Conservation (phyloP, 2,888 invertebrate genomes). For the Chaitophorus viminalis region DNA sequence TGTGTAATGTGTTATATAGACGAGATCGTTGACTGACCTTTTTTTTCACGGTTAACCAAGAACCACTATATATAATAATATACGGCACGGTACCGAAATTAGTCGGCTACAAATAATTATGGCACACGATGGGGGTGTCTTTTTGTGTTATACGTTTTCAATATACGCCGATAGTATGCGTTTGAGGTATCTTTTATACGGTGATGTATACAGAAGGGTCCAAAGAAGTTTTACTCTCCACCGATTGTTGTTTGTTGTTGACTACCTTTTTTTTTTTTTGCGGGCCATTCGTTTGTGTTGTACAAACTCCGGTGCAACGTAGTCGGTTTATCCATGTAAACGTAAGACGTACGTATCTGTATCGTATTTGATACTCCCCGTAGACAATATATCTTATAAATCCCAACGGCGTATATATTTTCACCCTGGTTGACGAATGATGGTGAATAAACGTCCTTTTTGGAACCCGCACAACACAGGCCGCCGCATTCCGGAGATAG, state of each 20-base stretch:
- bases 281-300: no score
- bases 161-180: neutral
- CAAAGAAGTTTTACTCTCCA: no score
- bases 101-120: slow-evolving; percentile 37
- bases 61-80: slow-evolving; percentile 8
- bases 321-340: neutral
- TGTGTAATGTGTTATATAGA: neutral
- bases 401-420: slow-evolving; percentile 29
- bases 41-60: neutral
- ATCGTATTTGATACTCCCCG: neutral
- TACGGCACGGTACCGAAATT: slow-evolving; percentile 21
- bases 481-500: slow-evolving; percentile 42
- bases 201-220: neutral
- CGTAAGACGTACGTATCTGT: neutral
- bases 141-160: slow-evolving; percentile 4
- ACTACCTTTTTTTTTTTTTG: no score
- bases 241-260: neutral
- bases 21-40: slow-evolving; percentile 21
- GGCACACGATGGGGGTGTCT: slow-evolving; percentile 27
- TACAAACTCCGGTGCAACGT: neutral
- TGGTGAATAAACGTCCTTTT: slow-evolving; percentile 40
- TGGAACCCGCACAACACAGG: neutral
- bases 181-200: neutral
- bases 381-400: slow-evolving; percentile 24
- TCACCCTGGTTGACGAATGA: slow-evolving; percentile 57